Evolutionary conservation across 2,888 invertebrate genomes (phyloP), one percentile per base, ranked within the genome.

Genomic region (Autographa gamma): DNA sequence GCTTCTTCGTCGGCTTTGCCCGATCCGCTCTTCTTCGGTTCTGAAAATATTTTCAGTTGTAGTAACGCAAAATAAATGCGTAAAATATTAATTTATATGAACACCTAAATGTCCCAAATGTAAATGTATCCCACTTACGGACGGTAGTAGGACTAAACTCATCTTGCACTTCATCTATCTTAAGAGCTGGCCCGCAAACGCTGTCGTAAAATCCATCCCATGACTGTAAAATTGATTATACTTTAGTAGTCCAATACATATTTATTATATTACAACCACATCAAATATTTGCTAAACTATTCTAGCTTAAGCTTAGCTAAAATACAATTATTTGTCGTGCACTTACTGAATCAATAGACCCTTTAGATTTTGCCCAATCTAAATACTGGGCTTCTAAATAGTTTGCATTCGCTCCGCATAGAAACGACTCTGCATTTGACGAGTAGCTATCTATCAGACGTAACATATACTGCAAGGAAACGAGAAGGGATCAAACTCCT

Each of bases 171-270:
- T 94, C 94, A 69, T 95, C 94, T 43, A 95, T 93, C 74, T 91
- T 89, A 19, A 95, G 77, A 0, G 90, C 82, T 0, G 91, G 88
- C 0, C 92, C 90, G 31, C 84, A 86, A 7, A 95, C 63, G 71
- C 95, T 95, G 60, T 92, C 89, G 82, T 95, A 95, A 66, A 95
- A 92, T 31, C 85, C 84, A 73, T 95, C 94, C 95, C 95, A 95
- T 0, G 94, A 93, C 95, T 95, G 77, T 14, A 82, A 84, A 71
- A 19, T 56, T 13, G 31, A 19, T 65, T 60, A n/a, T 25, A 67
- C 9, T 16, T 43, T n/a, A n/a, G n/a, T 16, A 11, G 38, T 38
- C 38, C 25, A 25, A 25, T 25, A 25, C 25, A 25, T 25, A 2
- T 25, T 25, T 25, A 25, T 3, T 25, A 25, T 25, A 25, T 25